Evolutionary conservation across 2,113 vertebrate species (phyloP), one percentile per base, ranked within the genome.

Genomic region (Ceratotherium simum): DNA sequence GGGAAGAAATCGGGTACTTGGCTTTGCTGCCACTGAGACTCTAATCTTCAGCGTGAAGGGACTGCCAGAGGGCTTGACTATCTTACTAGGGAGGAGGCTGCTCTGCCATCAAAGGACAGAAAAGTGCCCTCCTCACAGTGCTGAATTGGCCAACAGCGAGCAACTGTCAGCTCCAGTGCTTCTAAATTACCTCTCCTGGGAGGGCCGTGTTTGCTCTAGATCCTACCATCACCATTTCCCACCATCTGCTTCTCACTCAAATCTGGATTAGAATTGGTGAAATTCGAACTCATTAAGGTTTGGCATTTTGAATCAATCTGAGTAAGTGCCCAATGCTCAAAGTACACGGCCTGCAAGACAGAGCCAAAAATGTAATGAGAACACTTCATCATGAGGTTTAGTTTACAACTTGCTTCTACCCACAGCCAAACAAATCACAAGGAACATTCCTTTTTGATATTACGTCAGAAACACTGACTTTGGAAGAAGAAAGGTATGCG

Each of bases 181-280:
- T 69, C 87, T 96, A 90, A 87, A 88, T 93, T 33, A 51, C 70
- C 42, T 88, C 94, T 92, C 70, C 62, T 11, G 84, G 91, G 93
- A 97, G 72, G 42, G 17, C 39, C 75, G 79, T n/a, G 88, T 64
- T 85, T 76, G 90, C 90, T 95, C 54, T 62, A 46, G 75, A 42
- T 78, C 88, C 87, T 67, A 75, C 12, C 20, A 4, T 81, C 87
- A 33, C 70, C 94, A 62, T 91, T 91, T 78, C 64, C 80, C 67
- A 85, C 95, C 95, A 79, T 97, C 97, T 98, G 98, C 96, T 78
- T 97, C 97, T 97, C 91, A 73, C 48, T 81, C 93, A 3, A n/a
- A 73, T 93, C 76, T 89, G 97, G 86, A 95, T 80, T 58, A 90
- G 88, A 95, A 76, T 78, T 80, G 92, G 89, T 67, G 95, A 93